Percentiles rank a stretch among this genome's conserved stretches.
phyloP scores from a whole-genome alignment of 2,888 invertebrate genomes.

The Pyrocoelia pectoralis region DNA sequence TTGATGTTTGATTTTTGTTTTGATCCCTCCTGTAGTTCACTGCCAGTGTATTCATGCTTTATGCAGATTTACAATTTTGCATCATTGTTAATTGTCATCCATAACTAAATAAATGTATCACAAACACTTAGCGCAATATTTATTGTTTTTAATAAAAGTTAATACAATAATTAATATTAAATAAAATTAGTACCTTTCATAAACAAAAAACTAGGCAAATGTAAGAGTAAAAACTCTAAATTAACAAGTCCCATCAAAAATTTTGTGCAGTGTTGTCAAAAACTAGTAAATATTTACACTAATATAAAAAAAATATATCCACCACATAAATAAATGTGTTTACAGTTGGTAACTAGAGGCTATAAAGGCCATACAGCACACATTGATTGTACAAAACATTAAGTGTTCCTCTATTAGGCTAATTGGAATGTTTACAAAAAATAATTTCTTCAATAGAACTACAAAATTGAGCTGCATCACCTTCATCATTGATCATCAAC shows the following conservation, averaged over 20 bases:
- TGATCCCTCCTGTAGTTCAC: no score
- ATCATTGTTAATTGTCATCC: neutral
- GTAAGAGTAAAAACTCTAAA: no score
- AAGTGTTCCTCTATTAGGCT: neutral
- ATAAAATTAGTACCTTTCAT: neutral
- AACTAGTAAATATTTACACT: no score
- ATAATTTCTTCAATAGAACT: neutral
- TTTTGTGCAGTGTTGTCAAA: no score
- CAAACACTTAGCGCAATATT: neutral
- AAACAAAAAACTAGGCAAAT: neutral
- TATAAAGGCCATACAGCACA: neutral
- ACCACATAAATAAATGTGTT: no score
- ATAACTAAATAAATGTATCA: no score
- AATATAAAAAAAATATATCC: no score
- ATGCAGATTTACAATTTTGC: no score
- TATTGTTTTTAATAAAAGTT: neutral
- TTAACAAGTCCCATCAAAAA: no score
- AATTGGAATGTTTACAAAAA: conserved; percentile 8
- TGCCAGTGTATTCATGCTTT: no score
- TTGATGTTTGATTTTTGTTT: no score
- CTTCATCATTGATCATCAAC: neutral
- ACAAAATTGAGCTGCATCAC: conserved; percentile 10
- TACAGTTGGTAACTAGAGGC: conserved; percentile 5
- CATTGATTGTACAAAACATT: conserved; percentile 1
- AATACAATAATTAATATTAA: neutral